Evolutionary conservation across 2,888 invertebrate species (phyloP).

Genomic region (Tupiocoris notatus): DNA sequence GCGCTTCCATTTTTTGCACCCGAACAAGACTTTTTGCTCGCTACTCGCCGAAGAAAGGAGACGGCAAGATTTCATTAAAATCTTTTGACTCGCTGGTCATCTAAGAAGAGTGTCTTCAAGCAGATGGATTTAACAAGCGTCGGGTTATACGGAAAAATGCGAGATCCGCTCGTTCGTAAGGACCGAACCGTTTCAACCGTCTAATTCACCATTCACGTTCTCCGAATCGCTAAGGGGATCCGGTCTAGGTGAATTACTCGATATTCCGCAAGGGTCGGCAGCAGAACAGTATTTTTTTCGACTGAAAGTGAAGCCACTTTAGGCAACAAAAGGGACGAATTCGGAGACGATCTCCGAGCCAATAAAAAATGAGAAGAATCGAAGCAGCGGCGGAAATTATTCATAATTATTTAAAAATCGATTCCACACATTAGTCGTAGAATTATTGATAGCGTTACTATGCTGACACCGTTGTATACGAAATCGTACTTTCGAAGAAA

Average conservation of each 20-base stretch:
- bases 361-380: no score
- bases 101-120: constrained; percentile 35
- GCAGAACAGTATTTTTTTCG: neutral
- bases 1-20: neutral
- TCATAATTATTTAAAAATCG: no score
- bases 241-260: neutral
- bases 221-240: neutral
- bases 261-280: neutral
- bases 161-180: neutral
- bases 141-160: neutral
- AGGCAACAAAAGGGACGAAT: neutral
- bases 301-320: neutral
- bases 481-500: no score
- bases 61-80: constrained; percentile 35
- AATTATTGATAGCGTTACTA: no score
- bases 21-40: constrained; percentile 1
- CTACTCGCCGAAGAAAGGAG: neutral
- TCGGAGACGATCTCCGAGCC: neutral
- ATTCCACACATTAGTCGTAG: no score
- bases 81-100: constrained; percentile 37
- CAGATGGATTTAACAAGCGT: constrained; percentile 34
- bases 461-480: no score
- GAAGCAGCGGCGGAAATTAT: no score
- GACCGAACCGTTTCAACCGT: neutral
- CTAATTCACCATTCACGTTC: neutral